Evolutionary conservation across 2,888 invertebrate genomes (phyloP).

Genomic region (Yponomeuta plumbellus): DNA sequence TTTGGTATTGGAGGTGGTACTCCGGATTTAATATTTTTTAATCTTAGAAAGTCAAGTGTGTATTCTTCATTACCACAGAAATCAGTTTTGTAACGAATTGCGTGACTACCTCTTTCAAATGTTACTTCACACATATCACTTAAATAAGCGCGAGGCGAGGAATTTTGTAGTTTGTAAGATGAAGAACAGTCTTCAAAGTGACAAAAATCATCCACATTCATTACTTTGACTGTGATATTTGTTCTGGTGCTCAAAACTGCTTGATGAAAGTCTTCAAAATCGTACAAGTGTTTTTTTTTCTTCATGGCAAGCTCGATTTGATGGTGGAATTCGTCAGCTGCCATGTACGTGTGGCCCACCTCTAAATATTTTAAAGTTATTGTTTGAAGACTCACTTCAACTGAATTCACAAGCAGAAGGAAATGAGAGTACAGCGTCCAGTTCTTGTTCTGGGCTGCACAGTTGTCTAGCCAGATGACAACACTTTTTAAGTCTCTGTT

Average conservation of each 20-base stretch:
- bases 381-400: slow-evolving; percentile 12
- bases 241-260: slow-evolving; percentile 6
- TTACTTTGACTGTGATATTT: neutral
- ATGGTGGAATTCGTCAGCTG: slow-evolving; percentile 37
- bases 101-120: slow-evolving; percentile 6
- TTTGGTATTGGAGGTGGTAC: slow-evolving; percentile 7
- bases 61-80: slow-evolving; percentile 4
- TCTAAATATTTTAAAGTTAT: slow-evolving; percentile 30
- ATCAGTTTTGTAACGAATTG: neutral
- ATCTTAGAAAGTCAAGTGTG: slow-evolving; percentile 15
- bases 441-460: slow-evolving; percentile 29
- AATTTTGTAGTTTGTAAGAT: slow-evolving; percentile 1
- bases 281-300: slow-evolving; percentile 26
- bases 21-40: slow-evolving; percentile 9
- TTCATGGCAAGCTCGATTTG: slow-evolving; percentile 32
- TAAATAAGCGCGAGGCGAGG: slow-evolving; percentile 26
- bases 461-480: slow-evolving; percentile 31
- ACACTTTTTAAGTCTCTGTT: slow-evolving; percentile 28
- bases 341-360: slow-evolving; percentile 35
- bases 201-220: slow-evolving; percentile 23
- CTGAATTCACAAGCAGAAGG: slow-evolving; percentile 27
- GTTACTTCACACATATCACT: slow-evolving; percentile 17
- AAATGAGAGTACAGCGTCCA: slow-evolving; percentile 28
- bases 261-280: slow-evolving; percentile 21
- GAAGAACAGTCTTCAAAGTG: slow-evolving; percentile 29